Conservation (phyloP, 2,888 invertebrate species). For the Drosophila nr. perissopoda region DNA sequence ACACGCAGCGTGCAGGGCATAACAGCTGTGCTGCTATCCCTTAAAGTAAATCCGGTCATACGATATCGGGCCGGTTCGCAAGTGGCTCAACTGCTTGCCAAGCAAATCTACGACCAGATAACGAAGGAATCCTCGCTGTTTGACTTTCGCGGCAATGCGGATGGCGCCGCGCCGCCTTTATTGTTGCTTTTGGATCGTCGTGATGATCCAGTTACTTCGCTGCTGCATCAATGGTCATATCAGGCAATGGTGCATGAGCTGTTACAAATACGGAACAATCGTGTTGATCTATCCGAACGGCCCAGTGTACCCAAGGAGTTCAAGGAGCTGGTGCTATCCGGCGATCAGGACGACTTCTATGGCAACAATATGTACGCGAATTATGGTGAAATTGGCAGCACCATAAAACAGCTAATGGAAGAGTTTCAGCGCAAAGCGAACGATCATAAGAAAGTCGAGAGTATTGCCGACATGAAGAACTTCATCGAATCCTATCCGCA, state of each 20-base stretch:
- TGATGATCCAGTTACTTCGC: constrained; percentile 97
- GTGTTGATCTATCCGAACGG: constrained; percentile 94
- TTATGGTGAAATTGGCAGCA: constrained; percentile 99
- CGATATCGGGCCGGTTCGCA: constrained; percentile 95
- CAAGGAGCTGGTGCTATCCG: constrained; percentile 95
- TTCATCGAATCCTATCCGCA: constrained; percentile 99
- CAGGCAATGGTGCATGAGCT: constrained; percentile 99
- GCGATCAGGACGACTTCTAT: constrained; percentile 99
- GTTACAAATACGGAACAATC: constrained; percentile 95
- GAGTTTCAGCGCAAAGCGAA: constrained; percentile 98
- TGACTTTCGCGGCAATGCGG: constrained; percentile 90
- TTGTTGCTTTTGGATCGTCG: constrained; percentile 96
- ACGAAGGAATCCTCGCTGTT: constrained; percentile 95
- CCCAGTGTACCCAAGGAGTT: constrained; percentile 95
- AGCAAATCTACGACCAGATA: constrained; percentile 93
- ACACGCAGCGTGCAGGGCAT: constrained; percentile 94
- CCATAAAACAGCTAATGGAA: constrained; percentile 98
- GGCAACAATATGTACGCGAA: constrained; percentile 97
- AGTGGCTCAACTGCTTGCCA: constrained; percentile 93
- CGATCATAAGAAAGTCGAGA: constrained; percentile 89
- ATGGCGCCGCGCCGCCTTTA: constrained; percentile 90
- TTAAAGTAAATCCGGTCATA: constrained; percentile 96
- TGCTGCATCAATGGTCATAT: constrained; percentile 99
- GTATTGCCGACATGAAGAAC: constrained; percentile 99
- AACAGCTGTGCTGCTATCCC: constrained; percentile 92